Evolutionary conservation across 2,113 vertebrate genomes (phyloP).

Genomic region (Heloderma charlesbogerti): DNA sequence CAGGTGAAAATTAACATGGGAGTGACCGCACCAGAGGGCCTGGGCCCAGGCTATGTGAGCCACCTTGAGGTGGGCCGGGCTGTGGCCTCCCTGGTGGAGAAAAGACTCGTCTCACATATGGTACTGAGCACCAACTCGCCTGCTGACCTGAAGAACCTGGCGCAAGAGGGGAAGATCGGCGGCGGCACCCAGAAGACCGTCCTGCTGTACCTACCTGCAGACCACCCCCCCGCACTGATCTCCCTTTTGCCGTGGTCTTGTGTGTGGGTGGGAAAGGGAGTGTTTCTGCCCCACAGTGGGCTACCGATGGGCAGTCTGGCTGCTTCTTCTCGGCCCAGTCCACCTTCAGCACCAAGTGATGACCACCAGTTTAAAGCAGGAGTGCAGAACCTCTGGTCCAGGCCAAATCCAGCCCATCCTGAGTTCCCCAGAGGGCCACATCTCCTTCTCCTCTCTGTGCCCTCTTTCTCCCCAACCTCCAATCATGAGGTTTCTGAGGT

Average conservation of each 20-base stretch:
- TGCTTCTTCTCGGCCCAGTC: background rate
- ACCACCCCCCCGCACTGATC: no score
- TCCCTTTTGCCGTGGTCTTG: no score
- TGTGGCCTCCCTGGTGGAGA: slow-evolving; percentile 78
- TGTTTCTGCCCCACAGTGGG: background rate
- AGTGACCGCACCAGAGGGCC: slow-evolving; percentile 76
- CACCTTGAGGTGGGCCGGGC: slow-evolving; percentile 83
- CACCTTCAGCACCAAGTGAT: background rate
- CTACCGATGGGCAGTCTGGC: background rate
- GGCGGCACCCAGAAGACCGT: background rate
- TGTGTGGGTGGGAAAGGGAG: background rate
- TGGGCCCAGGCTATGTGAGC: slow-evolving; percentile 80
- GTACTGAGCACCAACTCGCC: slow-evolving; percentile 76
- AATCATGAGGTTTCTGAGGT: no score
- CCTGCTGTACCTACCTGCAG: background rate
- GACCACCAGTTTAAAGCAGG: background rate
- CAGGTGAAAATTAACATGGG: slow-evolving; percentile 86
- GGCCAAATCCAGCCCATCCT: no score
- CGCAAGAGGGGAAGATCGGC: slow-evolving; percentile 63
- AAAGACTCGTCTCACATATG: slow-evolving; percentile 69
- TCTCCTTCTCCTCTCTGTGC: no score
- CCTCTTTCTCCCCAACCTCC: no score
- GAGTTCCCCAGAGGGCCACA: no score
- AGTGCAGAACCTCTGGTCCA: no score
- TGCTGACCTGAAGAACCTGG: slow-evolving; percentile 77